phyloP scores from a whole-genome alignment of 2,888 invertebrate species.

The Ochlodes sylvanus region DNA sequence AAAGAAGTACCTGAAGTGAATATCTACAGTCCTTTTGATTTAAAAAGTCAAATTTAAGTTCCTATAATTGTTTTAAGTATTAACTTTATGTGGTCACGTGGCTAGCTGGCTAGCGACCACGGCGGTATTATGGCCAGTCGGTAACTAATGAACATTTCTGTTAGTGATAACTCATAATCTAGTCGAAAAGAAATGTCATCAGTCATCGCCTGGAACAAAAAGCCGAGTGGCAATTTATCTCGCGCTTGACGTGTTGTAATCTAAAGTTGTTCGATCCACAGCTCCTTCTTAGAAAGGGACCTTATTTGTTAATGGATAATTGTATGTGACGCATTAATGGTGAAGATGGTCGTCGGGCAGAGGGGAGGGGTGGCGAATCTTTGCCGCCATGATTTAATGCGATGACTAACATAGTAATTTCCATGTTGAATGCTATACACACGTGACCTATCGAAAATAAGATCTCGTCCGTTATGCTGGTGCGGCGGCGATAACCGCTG shows the following conservation, averaged over 20 bases:
- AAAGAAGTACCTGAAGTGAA: no score
- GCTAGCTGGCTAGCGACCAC: neutral
- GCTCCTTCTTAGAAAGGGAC: conserved; percentile 8
- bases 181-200: neutral
- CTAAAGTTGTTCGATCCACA: neutral
- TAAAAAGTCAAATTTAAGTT: no score
- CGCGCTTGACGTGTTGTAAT: conserved; percentile 3
- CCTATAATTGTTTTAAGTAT: no score
- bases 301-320: conserved; percentile 17
- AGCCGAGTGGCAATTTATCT: neutral
- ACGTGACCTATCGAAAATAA: no score
- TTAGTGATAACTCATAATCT: neutral
- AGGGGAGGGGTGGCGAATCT: neutral
- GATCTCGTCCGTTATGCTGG: no score
- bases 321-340: conserved; percentile 15
- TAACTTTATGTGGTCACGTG: no score
- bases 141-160: no score
- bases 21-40: no score
- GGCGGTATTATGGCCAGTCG: neutral
- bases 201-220: neutral
- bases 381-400: neutral
- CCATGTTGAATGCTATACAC: conserved; percentile 4
- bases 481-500: no score
- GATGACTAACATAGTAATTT: conserved; percentile 4
- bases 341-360: no score